Evolutionary conservation across 2,888 invertebrate genomes (phyloP).

Genomic region (Dolichopus griseipennis): DNA sequence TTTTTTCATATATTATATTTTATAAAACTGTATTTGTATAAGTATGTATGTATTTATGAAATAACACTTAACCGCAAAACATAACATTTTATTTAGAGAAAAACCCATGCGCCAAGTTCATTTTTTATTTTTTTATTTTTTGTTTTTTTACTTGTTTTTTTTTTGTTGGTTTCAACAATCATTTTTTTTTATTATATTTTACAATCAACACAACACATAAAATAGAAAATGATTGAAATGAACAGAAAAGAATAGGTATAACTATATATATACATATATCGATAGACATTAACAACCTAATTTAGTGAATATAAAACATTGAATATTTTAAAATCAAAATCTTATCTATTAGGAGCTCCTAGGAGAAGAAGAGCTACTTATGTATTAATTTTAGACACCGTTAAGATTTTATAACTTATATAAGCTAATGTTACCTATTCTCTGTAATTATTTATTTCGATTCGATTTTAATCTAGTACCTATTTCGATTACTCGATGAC

Average conservation of each 20-base stretch:
- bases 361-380: no score
- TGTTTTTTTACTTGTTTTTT: not conserved
- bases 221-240: not conserved
- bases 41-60: not conserved
- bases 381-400: no score
- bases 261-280: not conserved
- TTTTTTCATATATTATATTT: not conserved
- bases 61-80: not conserved
- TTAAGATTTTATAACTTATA: no score
- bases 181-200: not conserved
- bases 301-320: no score
- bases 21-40: not conserved
- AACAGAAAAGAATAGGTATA: not conserved
- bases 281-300: no score
- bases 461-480: no score
- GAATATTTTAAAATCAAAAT: no score
- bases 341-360: no score
- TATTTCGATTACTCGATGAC: no score
- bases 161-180: not conserved
- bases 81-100: not conserved
- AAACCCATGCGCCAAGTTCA: conserved; percentile 5
- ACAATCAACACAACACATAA: not conserved
- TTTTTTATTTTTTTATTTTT: not conserved
- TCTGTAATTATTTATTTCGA: no score
- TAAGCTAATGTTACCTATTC: no score